Evolutionary conservation across 1,140 invertebrate species (phyloP), one percentile per base, ranked within the genome.

Genomic region (Teleopsis dalmanni): DNA sequence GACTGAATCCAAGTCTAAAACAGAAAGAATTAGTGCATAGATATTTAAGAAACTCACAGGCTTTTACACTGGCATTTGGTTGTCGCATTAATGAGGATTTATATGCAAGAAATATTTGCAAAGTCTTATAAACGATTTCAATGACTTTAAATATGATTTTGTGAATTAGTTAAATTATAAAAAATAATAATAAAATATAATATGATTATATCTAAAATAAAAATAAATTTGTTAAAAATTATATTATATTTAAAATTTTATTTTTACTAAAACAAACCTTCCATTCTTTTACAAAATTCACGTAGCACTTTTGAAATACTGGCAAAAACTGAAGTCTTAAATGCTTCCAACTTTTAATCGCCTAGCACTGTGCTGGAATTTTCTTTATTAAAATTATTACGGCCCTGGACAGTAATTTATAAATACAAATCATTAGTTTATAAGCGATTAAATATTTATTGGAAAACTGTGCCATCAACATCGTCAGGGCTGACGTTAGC

Each of bases 31-130:
- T 63, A 14, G 29, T 57, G 9, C 55, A 67, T 19, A 54, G 43
- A 5, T 33, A 53, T 10, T 52, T 67, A 37, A 53, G 59, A 19
- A 57, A 67, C 34, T 53, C 58, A 18, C 35, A 47, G 14, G 60
- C 58, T 18, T 67, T 68, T 27, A 45, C 42, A 18, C 57, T 58
- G 34, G 52, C 57, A 5, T 67, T 68, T 36, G 50, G 51, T 8
- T 67, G 65, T 22, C 58, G 52, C 8, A 10, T 33, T 2, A 51
- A 54, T 11, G 57, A 60, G 38, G 29, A 49, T 3, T 48, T 62
- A 13, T 59, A 54, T 44, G 38, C 21, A 23, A 13, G 21, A 8
- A 40, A 49, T 14, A 41, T 34, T 22, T 53, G 51, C 31, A 46
- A 49, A 21, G 42, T 53, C 14, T 18, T 48, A n/a, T 47, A 35